phyloP scores from a whole-genome alignment of 2,888 invertebrate genomes.

The Erebia ligea region DNA sequence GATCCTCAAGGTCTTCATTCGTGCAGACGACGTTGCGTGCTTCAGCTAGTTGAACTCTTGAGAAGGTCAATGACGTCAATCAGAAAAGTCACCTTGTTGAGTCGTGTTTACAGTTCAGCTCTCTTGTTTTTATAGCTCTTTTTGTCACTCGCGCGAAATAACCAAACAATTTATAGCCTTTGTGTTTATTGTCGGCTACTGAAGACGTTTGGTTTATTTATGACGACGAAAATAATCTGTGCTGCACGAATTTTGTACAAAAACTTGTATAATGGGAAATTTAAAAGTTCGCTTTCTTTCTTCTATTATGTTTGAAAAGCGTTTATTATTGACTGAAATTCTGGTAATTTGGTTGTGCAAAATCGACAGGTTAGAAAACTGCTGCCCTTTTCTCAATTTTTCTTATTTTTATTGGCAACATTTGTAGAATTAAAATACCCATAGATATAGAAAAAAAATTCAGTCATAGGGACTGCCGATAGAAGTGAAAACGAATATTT shows the following conservation, averaged over 20 bases:
- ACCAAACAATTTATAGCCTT: slow-evolving; percentile 30
- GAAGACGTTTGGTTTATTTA: neutral
- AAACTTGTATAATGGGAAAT: neutral
- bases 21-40: neutral
- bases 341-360: too few species aligned
- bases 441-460: too few species aligned
- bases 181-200: slow-evolving; percentile 3
- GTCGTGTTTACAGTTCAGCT: slow-evolving; percentile 16
- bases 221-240: neutral
- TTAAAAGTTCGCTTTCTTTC: neutral
- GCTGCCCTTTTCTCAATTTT: too few species aligned
- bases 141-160: slow-evolving; percentile 30
- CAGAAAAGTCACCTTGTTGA: slow-evolving; percentile 29
- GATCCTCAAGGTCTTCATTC: too few species aligned
- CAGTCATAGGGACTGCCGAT: too few species aligned
- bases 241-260: neutral
- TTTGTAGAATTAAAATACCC: too few species aligned
- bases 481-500: too few species aligned
- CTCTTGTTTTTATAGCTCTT: slow-evolving; percentile 28
- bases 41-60: slow-evolving; percentile 1
- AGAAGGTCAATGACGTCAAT: slow-evolving; percentile 31
- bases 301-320: too few species aligned
- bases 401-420: too few species aligned
- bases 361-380: too few species aligned
- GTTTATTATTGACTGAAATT: too few species aligned